Evolutionary conservation across 2,113 vertebrate species (phyloP), one percentile per base, ranked within the genome.

Genomic region (Oreocharis arfaki): DNA sequence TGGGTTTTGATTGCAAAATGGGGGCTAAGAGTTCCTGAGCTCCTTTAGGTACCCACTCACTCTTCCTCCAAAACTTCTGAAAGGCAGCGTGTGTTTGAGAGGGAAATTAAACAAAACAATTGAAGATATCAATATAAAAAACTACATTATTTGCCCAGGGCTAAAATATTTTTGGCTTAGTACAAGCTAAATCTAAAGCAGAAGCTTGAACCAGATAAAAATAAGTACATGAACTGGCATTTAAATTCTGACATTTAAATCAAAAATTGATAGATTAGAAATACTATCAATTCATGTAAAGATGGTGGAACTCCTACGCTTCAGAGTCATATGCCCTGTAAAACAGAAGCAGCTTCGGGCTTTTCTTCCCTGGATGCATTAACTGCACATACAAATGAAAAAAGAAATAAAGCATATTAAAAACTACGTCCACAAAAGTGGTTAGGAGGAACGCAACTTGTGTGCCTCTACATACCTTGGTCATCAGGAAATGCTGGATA

Each of bases 401-500:
- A 73, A 59, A 60, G 4, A 35, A 57, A 90, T 52, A 60, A 61
- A 78, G 35, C 12, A 39, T 11, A 8, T 12, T n/a, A 71, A 75
- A 84, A 81, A 56, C 16, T 16, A 33, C 4, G 7, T 55, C 39
- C 33, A 50, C 21, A 35, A 19, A 84, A 82, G 33, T 7, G 37
- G 26, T 57, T 44, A 57, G 46, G 68, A 70, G 4, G 7, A 67
- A 30, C 3, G 0, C 8, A 60, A 46, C 12, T 84, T 27, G 14
- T 71, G 37, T 46, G 55, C 46, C 19, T 42, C 69, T 44, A 42
- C 96, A 49, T 86, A 99, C 99, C 99, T 97, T 98, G 98, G 89
- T 98, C 97, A 1, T 94, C 92, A 18, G 91, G 97, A 98, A 98
- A 99, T 49, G 61, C 42, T 37, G 97, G 98, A 87, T 99, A 99